Conservation (phyloP, 2,113 vertebrate species). For the Cnemophilus loriae region DNA sequence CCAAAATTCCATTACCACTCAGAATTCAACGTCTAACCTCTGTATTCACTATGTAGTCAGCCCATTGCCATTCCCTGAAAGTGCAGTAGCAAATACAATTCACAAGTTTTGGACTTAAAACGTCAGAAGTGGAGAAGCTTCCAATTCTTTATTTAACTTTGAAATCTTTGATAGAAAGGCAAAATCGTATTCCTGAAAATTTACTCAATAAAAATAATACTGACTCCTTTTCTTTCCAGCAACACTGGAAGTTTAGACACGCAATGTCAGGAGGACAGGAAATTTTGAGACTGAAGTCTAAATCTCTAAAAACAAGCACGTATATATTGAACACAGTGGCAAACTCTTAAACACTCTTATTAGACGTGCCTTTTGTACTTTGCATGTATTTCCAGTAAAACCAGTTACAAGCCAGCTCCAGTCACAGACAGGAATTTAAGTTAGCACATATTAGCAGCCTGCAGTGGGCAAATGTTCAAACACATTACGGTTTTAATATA, state of each 20-base stretch:
- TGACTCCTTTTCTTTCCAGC: not conserved
- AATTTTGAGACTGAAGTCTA: not conserved
- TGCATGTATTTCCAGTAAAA: not conserved
- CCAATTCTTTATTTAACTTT: not conserved
- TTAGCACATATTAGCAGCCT: conserved; percentile 38
- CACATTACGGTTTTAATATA: conserved; percentile 68
- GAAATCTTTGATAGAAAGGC: not conserved
- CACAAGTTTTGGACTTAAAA: not conserved
- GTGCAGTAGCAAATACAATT: not conserved
- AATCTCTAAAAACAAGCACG: not conserved
- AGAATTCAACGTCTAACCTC: rapidly evolving
- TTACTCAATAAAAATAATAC: not conserved
- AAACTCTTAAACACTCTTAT: not conserved
- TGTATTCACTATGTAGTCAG: not conserved
- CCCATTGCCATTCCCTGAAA: not conserved
- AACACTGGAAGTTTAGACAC: not conserved
- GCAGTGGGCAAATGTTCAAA: conserved; percentile 66
- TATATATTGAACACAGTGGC: not conserved
- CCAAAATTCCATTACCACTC: not conserved
- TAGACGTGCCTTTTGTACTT: not conserved
- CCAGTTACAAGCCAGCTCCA: not conserved
- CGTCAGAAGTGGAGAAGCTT: not conserved
- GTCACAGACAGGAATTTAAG: conserved; percentile 25
- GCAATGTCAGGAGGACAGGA: not conserved
- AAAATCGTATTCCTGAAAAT: conserved; percentile 14